Percentiles rank a stretch among this genome's conserved stretches.
Conservation (phyloP, 2,797 vertebrate species). For the Clamator glandarius region DNA sequence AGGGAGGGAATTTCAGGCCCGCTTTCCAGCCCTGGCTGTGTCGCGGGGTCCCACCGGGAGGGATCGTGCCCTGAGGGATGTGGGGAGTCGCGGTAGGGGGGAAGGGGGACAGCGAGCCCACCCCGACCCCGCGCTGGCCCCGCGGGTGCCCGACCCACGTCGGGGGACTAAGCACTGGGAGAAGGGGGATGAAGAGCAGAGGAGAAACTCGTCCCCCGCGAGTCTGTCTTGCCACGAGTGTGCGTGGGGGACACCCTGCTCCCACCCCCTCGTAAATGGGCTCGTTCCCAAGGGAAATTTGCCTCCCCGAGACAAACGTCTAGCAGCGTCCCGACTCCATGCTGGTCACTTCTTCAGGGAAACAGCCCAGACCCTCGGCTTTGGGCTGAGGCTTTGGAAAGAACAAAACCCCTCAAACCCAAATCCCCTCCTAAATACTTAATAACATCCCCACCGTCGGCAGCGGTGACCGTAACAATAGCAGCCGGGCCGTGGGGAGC, state of each 20-base stretch:
- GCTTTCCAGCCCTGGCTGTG: not conserved
- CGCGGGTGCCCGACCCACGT: not conserved
- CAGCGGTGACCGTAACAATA: not conserved
- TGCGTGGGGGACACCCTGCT: too few species aligned
- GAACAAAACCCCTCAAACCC: not conserved
- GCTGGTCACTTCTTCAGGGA: not conserved
- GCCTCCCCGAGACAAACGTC: not conserved
- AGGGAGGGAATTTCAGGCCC: not conserved
- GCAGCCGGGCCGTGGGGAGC: not conserved
- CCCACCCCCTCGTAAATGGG: not conserved
- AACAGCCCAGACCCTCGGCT: fast-evolving
- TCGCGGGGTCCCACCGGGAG: fast-evolving
- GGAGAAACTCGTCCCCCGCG: not conserved
- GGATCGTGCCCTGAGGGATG: not conserved
- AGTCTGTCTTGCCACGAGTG: not conserved
- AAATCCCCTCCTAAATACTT: not conserved
- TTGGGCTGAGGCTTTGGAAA: not conserved
- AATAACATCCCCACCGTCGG: not conserved
- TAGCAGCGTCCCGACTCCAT: not conserved
- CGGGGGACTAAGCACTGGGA: not conserved
- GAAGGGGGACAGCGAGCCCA: not conserved
- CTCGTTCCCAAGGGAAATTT: not conserved
- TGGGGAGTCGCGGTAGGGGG: too few species aligned
- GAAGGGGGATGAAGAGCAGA: not conserved
- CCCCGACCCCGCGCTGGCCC: not conserved